Evolutionary conservation across 1,140 invertebrate species (phyloP), one percentile per base, ranked within the genome.

Genomic region (Eupristina koningsbergeri): DNA sequence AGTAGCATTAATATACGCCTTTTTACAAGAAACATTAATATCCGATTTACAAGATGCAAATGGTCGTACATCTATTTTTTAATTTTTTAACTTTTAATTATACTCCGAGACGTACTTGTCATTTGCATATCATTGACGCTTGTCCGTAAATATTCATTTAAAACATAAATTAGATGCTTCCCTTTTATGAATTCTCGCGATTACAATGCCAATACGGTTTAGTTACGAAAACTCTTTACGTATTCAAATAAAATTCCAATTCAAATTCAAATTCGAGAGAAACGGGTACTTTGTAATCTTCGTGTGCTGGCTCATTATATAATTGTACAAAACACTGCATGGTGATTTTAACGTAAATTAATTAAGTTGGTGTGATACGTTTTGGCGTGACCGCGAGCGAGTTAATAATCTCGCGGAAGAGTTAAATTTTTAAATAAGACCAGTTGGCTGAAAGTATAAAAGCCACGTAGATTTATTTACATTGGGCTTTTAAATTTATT

Each of bases 1-100:
- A 71, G 67, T 41, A 26, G 36, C 26, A n/a, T 8, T 19, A 26
- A 71, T 13, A 71, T n/a, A 3, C 36, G 17, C 36, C 0, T 11
- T 41, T 41, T 71, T 71, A 71, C 67, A 41, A n/a, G 67, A 71
- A n/a, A 19, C 41, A 39, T 71, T n/a, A 71, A 71, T 71, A 71
- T 41, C 26, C 36, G 11, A 71, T 19, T 26, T 41, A 71, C 26
- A 39, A n/a, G 22, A 71, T 41, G 67, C 67, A 9, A 71, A 71
- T 71, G 29, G 22, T 34, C 6, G 3, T 39, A 41, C 36, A 11
- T 61, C 15, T 45, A 19, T 29, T 39, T 11, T 45, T 11, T 45
- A 5, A 7, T 11, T 11, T 11, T 11, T 11, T 11, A 5, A 5
- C 41, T 45, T 78, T 63, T 31, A 29, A 13, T 47, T 47, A 9